Conservation (phyloP, 2,888 invertebrate species). For the Lampropteryx suffumata region DNA sequence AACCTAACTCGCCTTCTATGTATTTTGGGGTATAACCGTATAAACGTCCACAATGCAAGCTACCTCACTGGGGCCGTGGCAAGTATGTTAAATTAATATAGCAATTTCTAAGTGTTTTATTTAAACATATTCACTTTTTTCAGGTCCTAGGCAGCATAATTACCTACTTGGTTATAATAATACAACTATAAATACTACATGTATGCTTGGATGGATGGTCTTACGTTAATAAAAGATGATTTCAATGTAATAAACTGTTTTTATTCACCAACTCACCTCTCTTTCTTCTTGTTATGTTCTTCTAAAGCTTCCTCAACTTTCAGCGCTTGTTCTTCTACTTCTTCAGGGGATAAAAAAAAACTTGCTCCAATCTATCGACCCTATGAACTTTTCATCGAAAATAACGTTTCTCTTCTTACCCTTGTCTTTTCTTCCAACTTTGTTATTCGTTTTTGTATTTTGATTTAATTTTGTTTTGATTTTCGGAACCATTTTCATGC, state of each 20-base stretch:
- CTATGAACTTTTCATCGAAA: constrained; percentile 24
- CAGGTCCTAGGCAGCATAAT: constrained; percentile 47
- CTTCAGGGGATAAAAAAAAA: constrained; percentile 42
- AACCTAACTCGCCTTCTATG: too few relatives aligned
- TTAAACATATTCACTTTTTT: constrained; percentile 16
- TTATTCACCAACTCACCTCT: constrained; percentile 9
- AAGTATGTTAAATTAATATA: too few relatives aligned
- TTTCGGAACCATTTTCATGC: not conserved
- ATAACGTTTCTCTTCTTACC: not conserved
- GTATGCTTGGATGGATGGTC: not conserved
- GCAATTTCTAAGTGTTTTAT: too few relatives aligned
- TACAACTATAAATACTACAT: constrained; percentile 35
- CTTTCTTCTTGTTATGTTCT: constrained; percentile 43
- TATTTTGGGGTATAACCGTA: too few relatives aligned
- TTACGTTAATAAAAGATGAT: constrained; percentile 1
- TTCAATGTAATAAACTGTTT: not conserved
- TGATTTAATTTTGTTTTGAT: not conserved
- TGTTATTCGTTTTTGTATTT: not conserved
- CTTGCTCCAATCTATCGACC: constrained; percentile 29
- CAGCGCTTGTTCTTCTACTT: constrained; percentile 47
- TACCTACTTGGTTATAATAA: constrained; percentile 46
- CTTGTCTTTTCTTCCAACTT: not conserved
- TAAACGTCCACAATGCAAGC: too few relatives aligned
- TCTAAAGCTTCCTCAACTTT: constrained; percentile 49
- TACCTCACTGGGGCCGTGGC: too few relatives aligned